Evolutionary conservation across 1,140 invertebrate species (phyloP).

Genomic region (Conopomorpha cramerella): DNA sequence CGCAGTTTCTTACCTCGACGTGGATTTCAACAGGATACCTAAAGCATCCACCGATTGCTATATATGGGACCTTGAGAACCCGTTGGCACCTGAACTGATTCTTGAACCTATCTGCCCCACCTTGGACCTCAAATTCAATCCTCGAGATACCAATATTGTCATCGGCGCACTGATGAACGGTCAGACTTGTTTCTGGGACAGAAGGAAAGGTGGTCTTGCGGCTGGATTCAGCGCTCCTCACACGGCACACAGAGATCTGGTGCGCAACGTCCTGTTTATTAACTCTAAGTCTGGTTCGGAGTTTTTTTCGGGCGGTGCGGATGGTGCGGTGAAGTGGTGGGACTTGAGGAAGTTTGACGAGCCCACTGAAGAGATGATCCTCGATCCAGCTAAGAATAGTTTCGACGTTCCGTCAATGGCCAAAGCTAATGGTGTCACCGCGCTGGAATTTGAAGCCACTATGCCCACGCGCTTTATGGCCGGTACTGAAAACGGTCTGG

Average conservation of each 20-base stretch:
- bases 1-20: constrained; percentile 83
- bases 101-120: constrained; percentile 74
- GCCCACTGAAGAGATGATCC: constrained; percentile 77
- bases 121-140: constrained; percentile 79
- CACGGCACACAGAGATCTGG: constrained; percentile 77
- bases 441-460: constrained; percentile 86
- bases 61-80: constrained; percentile 93
- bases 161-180: constrained; percentile 37
- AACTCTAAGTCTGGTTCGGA: constrained; percentile 82
- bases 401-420: constrained; percentile 69
- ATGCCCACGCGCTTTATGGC: constrained; percentile 82
- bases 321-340: constrained; percentile 86
- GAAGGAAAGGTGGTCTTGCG: constrained; percentile 68
- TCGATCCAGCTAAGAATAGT: constrained; percentile 74
- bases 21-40: constrained; percentile 70
- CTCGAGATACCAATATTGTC: constrained; percentile 82
- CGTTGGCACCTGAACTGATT: constrained; percentile 78
- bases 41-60: constrained; percentile 66
- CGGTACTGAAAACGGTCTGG: constrained; percentile 78
- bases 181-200: constrained; percentile 77
- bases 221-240: constrained; percentile 65
- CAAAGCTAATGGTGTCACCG: constrained; percentile 75
- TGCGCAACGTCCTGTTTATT: constrained; percentile 77
- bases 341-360: constrained; percentile 81
- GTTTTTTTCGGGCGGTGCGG: constrained; percentile 88